Conservation (phyloP, 2,888 invertebrate genomes). For the Calameuta pallipes region DNA sequence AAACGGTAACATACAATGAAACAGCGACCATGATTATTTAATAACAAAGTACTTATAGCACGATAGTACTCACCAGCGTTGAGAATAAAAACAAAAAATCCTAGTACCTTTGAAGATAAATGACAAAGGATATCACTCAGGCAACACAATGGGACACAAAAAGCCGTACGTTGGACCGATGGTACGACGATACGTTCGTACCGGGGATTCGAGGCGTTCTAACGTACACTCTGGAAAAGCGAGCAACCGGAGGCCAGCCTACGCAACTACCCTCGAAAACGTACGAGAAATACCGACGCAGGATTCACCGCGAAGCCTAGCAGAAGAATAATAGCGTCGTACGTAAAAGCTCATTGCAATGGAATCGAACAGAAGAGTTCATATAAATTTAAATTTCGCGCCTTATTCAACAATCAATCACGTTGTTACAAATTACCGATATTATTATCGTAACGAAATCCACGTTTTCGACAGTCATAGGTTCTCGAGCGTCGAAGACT, state of each 20-base stretch:
- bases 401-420: not conserved
- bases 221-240: not conserved
- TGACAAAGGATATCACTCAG: not conserved
- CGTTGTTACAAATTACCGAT: not conserved
- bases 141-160: not conserved
- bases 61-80: not conserved
- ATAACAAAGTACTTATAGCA: not conserved
- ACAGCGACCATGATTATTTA: not conserved
- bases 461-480: not conserved
- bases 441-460: not conserved
- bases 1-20: not conserved
- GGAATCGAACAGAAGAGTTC: not conserved
- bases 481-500: not conserved
- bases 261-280: conserved; percentile 11
- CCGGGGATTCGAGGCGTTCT: conserved; percentile 13
- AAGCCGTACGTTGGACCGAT: not conserved
- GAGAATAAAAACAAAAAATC: not conserved
- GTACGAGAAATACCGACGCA: conserved; percentile 1
- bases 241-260: not conserved
- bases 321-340: not conserved
- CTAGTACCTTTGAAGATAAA: not conserved
- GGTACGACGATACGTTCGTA: not conserved
- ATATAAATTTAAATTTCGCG: not conserved
- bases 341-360: not conserved
- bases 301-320: not conserved